Percentiles rank a stretch among this genome's conserved stretches.
These are phyloP conservation scores for Nipponia nippon DNA, from an alignment of 2,113 vertebrate genomes.

Conservation along the genomic window DNA sequence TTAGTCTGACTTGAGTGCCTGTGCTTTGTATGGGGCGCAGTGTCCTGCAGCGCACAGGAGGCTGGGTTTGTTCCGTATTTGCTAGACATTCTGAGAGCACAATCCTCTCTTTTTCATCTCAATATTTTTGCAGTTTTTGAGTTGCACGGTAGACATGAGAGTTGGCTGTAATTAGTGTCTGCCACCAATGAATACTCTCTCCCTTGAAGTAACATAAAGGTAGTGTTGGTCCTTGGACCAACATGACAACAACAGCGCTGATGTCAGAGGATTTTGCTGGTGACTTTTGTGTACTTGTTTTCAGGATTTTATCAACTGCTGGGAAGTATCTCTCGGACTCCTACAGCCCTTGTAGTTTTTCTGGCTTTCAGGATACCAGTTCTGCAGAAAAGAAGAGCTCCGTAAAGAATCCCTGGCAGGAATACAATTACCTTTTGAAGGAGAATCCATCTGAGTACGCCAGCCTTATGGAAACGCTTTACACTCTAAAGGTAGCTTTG, in stretches of 20 bases:
- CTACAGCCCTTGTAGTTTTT: slow-evolving; percentile 91
- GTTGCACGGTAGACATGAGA: not conserved
- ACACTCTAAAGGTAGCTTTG: slow-evolving; percentile 87
- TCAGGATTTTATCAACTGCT: slow-evolving; percentile 88
- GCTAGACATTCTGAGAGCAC: not conserved
- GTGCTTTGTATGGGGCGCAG: not conserved
- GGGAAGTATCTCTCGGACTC: slow-evolving; percentile 91
- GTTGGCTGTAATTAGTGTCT: not conserved
- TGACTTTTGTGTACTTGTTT: slow-evolving; percentile 17
- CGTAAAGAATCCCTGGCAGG: slow-evolving; percentile 94
- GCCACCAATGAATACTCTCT: not conserved
- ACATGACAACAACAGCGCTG: not conserved
- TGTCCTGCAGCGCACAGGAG: not conserved
- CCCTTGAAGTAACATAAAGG: not conserved
- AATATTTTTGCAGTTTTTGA: not conserved
- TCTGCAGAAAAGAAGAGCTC: slow-evolving; percentile 80
- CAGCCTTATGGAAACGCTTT: slow-evolving; percentile 91
- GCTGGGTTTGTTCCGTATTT: not conserved
- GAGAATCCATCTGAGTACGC: slow-evolving; percentile 83
- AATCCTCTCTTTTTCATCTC: not conserved
- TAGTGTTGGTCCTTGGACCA: not conserved
- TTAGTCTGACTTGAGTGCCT: not conserved
- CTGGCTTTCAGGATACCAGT: slow-evolving; percentile 84
- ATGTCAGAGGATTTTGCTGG: not conserved
- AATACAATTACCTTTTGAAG: slow-evolving; percentile 93